Evolutionary conservation across 2,797 vertebrate genomes (phyloP), one percentile per base, ranked within the genome.

Genomic region (Acipenser transmontanus): DNA sequence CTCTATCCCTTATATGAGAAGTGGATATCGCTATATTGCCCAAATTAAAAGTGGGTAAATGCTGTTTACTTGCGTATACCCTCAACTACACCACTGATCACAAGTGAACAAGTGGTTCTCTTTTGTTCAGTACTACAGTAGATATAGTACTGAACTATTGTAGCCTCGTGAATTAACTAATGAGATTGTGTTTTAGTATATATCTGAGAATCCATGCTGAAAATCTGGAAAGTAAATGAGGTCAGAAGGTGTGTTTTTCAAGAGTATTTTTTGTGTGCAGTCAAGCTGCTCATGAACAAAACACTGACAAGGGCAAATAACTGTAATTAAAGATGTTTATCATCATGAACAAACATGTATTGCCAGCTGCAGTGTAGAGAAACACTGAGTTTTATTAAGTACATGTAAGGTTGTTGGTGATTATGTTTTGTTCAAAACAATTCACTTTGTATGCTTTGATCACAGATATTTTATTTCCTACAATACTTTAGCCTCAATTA

Each of bases 271-370:
- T 7, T 57, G 12, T 57, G 54, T 57, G 54, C 54, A 7, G 11
- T 57, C 12, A 57, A 57, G 54, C 54, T 11, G 12, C 12, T 2
- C 12, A n/a, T n/a, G 6, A 47, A 34, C 47, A 47, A 61, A 61
- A 61, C 47, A 34, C 60, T 34, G 60, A 61, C 60, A 61, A 7
- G 17, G 47, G 60, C 60, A 61, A 61, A 61, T 20, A 61, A 34
- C 17, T 20, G 34, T 61, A 61, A 61, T 61, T 61, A 61, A 20
- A n/a, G 17, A 61, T 12, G 17, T 8, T 34, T 8, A 61, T 61
- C 7, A 17, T 34, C 17, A 8, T 6, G 17, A 61, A 34, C 60
- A 9, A 20, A 4, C 17, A 34, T 61, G 34, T 47, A 47, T 12
- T 61, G 60, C 60, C 2, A 17, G 7, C 9, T 61, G 60, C 47